phyloP scores from a whole-genome alignment of 2,797 vertebrate species.

The Iguana delicatissima region DNA sequence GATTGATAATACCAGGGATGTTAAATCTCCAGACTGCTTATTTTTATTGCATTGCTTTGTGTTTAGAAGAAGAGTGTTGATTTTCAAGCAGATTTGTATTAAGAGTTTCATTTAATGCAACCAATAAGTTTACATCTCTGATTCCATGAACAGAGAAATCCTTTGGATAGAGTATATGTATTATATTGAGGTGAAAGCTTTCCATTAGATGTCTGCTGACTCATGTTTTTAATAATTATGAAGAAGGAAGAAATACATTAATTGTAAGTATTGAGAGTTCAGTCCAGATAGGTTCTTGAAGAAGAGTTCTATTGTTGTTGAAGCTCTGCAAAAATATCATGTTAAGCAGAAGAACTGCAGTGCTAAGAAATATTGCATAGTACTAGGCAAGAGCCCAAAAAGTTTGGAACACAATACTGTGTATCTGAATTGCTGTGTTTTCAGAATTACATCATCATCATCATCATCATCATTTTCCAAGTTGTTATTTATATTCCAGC shows the following conservation, averaged over 20 bases:
- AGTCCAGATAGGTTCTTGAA: not conserved
- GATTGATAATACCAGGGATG: conserved; percentile 51
- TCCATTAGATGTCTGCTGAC: not conserved
- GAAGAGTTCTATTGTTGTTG: not conserved
- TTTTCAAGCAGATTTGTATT: conserved; percentile 36
- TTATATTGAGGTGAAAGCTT: not conserved
- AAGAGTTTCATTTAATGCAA: not conserved
- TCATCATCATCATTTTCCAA: too few species aligned
- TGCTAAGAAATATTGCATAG: not conserved
- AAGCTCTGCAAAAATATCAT: not conserved
- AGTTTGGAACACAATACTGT: too few species aligned
- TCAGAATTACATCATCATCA: too few species aligned
- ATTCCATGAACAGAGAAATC: conserved; percentile 43
- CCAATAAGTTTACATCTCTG: conserved; percentile 40
- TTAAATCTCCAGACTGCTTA: conserved; percentile 53
- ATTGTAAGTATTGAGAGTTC: not conserved
- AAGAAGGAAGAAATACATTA: not conserved
- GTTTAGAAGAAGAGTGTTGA: conserved; percentile 46
- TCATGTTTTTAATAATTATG: not conserved
- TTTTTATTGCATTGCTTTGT: conserved; percentile 36
- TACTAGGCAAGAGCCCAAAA: not conserved
- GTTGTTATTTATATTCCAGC: too few species aligned
- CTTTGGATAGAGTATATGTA: conserved; percentile 45
- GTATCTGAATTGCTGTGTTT: too few species aligned
- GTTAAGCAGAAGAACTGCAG: not conserved